Evolutionary conservation across 2,888 invertebrate genomes (phyloP), one percentile per base, ranked within the genome.

Genomic region (Poecilobothrus nobilitatus): DNA sequence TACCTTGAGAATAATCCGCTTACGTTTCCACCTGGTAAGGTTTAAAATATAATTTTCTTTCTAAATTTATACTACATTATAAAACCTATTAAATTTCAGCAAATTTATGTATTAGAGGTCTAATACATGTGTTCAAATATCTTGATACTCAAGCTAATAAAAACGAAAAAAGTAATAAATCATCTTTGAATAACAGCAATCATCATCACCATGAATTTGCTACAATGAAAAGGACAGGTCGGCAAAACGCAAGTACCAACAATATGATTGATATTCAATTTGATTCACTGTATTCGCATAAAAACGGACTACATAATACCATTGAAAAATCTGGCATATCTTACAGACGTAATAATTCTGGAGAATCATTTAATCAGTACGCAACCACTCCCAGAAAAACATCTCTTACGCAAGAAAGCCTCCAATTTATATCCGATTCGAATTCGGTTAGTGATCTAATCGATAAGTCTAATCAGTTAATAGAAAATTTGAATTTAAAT

Each of bases 41-140:
- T 8, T 37, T 37, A 12, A 37, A 37, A 37, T 37, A 37, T 37
- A 37, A 37, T 8, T 7, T 37, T 10, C 12, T 37, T 37, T 37
- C 27, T 27, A 4, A 27, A 27, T 27, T 27, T 4, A 27, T 27
- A 27, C 27, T 27, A 27, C 2, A 37, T 37, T 37, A 37, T 12
- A 37, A 27, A n/a, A 37, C 7, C 7, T 37, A 37, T 37, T 4
- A 10, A 37, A 10, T 37, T 37, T 53, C n/a, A 65, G 65, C 65
- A 2, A 37, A 33, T 10, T 65, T 65, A 65, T 96, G 95, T 84
- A 91, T 91, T 83, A 89, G 95, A 80, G 96, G 97, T 75, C 88
- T 94, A 78, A 92, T 94, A 78, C 96, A 97, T 82, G 93, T 97
- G 76, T 95, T 95, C 85, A 96, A 96, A 82, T 95, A 91, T 83